phyloP scores from a whole-genome alignment of 2,888 invertebrate species.

The Apodemia duryi region DNA sequence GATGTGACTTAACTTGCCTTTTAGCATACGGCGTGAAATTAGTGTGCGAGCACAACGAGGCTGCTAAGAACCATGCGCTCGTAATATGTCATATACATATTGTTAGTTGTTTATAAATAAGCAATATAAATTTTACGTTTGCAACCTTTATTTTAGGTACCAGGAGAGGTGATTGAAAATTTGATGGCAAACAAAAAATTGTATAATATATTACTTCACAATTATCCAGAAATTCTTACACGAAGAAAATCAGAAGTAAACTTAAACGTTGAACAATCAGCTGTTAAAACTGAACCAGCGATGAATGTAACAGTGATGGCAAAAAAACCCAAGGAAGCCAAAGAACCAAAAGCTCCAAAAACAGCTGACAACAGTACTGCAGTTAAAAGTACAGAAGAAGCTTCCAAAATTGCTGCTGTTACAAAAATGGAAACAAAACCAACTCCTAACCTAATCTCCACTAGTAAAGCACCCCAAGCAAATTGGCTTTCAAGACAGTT shows the following conservation, averaged over 20 bases:
- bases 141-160: conserved; percentile 72
- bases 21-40: too few species aligned
- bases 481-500: conserved; percentile 71
- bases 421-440: conserved; percentile 17
- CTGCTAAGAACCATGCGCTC: too few species aligned
- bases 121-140: background rate
- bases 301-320: conserved; percentile 34
- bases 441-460: background rate
- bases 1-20: too few species aligned
- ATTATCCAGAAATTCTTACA: conserved; percentile 83
- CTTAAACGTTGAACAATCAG: conserved; percentile 48
- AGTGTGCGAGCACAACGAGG: too few species aligned
- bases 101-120: too few species aligned
- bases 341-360: conserved; percentile 19
- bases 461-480: conserved; percentile 20
- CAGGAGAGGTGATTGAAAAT: conserved; percentile 84
- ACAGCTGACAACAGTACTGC: background rate
- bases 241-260: conserved; percentile 81
- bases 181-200: conserved; percentile 81
- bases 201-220: conserved; percentile 84
- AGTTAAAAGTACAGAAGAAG: background rate
- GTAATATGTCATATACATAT: too few species aligned
- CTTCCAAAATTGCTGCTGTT: background rate
- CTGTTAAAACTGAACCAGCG: conserved; percentile 30
- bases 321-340: conserved; percentile 34